Base-by-base conservation (phyloP, 1,140 invertebrate genomes). In the Bombus affinis region DNA sequence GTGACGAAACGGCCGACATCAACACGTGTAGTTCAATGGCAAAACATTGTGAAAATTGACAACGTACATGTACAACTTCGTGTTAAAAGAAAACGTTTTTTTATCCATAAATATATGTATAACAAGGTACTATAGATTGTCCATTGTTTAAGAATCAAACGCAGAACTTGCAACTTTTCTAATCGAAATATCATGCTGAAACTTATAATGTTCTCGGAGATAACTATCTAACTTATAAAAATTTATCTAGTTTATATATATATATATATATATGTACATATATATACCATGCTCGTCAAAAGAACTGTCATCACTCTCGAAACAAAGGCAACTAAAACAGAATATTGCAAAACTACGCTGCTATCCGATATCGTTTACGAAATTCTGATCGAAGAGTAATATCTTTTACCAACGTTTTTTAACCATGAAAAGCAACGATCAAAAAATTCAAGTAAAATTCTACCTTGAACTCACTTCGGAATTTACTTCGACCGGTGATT, bases 401-500 rank as follows among this genome's bases (percentile, higher is more conserved):
- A 47, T 13, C 12, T 42, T n/a, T 37, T 0, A 39, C 3, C 32
- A 81, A 88, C 65, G 53, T 44, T 78, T 32, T 15, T 57, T 12
- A 6, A 68, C 53, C 44, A 65, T 59, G 42, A 59, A 59, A 15
- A 53, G 12, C n/a, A 13, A 28, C 42, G 37, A 70, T 62, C 12
- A 57, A 65, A 77, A 81, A 70, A 32, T 79, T 81, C 32, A 5
- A 59, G 2, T 22, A 65, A 35, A 35, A 70, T 80, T 35, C 73
- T 59, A 79, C 75, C 37, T 70, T 32, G n/a, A 81, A 65, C 68
- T 47, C 37, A 37, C 25, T n/a, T 37, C 37, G 22, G 65, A 71
- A 77, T 87, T 79, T 81, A 87, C 71, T 78, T 85, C 72, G 70
- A 39, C 53, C 73, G 79, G 70, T 78, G 86, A 91, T 88, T 91